Base-by-base conservation (phyloP, 2,113 vertebrate genomes). In the Platycercus adscitus region DNA sequence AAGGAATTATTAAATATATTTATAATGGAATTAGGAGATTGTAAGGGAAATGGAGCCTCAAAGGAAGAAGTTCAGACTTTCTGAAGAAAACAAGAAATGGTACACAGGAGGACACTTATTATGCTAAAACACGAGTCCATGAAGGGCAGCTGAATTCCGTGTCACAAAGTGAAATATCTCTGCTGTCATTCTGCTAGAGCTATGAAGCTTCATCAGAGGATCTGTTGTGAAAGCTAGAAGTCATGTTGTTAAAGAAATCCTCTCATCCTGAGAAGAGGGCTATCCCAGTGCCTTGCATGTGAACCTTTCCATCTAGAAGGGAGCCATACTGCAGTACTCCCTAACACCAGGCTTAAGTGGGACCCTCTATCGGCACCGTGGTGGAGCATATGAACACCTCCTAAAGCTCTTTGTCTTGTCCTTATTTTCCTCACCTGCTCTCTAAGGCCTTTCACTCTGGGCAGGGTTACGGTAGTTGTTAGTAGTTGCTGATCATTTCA, bases 261-360 rank as follows among this genome's bases (percentile, higher is more conserved):
- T 75, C 65, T 52, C 61, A n/a, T 61, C 29, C 64, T 53, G 37
- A 66, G 86, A 41, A 81, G 24, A 83, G 31, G 21, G 26, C 26
- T n/a, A 49, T 6, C 8, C 14, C n/a, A 21, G 16, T 19, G 35
- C 33, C 2, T 1, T 37, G 41, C 47, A 17, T 0, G 0, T 64
- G 52, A 86, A 47, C 44, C 10, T 61, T 75, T 5, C 9, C 1
- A 0, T 65, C 29, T 91, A 43, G 17, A 47, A 75, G 9, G n/a
- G 18, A 71, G 18, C 26, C 5, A 3, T 12, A 20, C 11, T 64
- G 26, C 43, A 44, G 53, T 50, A 35, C 17, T 77, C 21, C 31
- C 17, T 41, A 33, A 20, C 31, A 78, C 19, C 29, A 73, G 39
- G 50, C 39, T 94, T 65, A 44, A 70, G 26, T 3, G 28, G 20